Conservation (phyloP, 2,888 invertebrate species). For the Heliconius hortense region DNA sequence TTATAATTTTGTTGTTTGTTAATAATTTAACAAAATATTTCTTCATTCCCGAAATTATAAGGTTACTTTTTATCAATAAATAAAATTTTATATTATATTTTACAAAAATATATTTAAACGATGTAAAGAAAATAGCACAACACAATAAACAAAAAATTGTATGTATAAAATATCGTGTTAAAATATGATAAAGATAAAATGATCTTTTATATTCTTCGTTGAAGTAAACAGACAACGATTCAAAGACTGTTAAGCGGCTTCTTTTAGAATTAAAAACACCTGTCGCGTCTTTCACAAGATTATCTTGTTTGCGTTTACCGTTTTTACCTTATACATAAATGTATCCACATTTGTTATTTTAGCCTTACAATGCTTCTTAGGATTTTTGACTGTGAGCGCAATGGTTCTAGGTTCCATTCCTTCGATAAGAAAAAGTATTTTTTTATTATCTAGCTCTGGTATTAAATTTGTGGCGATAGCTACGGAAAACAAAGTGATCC, state of each 20-base stretch:
- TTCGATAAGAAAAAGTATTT: no score
- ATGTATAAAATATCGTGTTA: conserved; percentile 17
- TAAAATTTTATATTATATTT: neutral
- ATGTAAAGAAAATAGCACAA: neutral
- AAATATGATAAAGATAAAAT: conserved; percentile 27
- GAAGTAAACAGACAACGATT: conserved; percentile 32
- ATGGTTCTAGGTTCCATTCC: no score
- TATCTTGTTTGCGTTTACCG: conserved; percentile 22
- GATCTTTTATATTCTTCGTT: conserved; percentile 31
- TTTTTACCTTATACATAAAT: conserved; percentile 4
- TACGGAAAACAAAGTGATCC: no score
- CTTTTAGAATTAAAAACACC: conserved; percentile 36
- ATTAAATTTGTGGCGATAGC: no score
- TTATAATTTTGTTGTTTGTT: no score
- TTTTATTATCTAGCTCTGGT: no score
- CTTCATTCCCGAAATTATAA: no score
- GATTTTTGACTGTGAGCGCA: neutral
- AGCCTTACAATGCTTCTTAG: neutral
- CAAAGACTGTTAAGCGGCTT: conserved; percentile 34
- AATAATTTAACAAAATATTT: no score
- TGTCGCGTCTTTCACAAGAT: conserved; percentile 31
- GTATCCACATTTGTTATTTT: neutral
- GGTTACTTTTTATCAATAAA: neutral
- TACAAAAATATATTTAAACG: neutral
- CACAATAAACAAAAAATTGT: neutral